Evolutionary conservation across 2,888 invertebrate species (phyloP).

Genomic region (Notodonta dromedarius): DNA sequence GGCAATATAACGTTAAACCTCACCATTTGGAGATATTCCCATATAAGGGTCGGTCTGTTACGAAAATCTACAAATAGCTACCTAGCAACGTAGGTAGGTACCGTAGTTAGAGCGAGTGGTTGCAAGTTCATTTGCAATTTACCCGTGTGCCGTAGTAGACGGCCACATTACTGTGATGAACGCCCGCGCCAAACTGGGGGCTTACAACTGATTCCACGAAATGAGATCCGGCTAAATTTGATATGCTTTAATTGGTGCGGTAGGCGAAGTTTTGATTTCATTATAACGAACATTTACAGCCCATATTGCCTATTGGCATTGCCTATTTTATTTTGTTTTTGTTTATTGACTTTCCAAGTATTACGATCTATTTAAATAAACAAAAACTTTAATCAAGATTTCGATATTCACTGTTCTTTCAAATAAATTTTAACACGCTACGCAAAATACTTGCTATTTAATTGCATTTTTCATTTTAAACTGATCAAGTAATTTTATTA

Average conservation of each 20-base stretch:
- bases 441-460: too few species aligned
- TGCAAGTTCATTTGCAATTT: slow-evolving; percentile 52
- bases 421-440: too few species aligned
- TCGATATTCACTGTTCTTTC: too few species aligned
- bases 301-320: too few species aligned
- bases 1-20: neutral
- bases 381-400: too few species aligned
- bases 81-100: slow-evolving; percentile 11
- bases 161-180: slow-evolving; percentile 46
- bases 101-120: slow-evolving; percentile 34
- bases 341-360: too few species aligned
- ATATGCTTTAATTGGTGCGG: slow-evolving; percentile 15
- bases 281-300: slow-evolving; percentile 12
- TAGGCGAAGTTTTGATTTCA: slow-evolving; percentile 21
- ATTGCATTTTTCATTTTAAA: too few species aligned
- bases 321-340: too few species aligned
- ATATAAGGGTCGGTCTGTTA: slow-evolving; percentile 36
- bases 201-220: slow-evolving; percentile 52
- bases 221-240: slow-evolving; percentile 56
- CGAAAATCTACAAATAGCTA: slow-evolving; percentile 32
- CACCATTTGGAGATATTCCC: slow-evolving; percentile 29
- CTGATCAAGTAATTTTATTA: too few species aligned
- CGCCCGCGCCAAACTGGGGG: slow-evolving; percentile 35
- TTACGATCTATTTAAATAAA: too few species aligned
- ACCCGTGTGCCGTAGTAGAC: slow-evolving; percentile 35